Conservation (phyloP, 2,888 invertebrate species). For the Tinea pellionella region DNA sequence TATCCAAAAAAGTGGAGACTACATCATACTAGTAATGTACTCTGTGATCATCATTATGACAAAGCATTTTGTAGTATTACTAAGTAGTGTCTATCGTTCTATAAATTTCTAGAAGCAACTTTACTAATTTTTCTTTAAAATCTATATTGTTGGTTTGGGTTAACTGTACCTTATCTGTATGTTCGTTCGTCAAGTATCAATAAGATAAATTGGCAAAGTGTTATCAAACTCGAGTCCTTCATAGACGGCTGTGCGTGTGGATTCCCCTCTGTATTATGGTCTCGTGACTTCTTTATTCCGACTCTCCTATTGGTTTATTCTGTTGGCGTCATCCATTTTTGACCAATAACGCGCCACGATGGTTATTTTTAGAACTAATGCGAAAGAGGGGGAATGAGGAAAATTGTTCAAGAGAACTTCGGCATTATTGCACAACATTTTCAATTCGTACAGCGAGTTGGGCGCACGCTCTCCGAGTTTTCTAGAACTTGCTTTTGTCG, state of each 20-base stretch:
- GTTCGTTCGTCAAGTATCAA: too few relatives aligned
- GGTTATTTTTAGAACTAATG: constrained; percentile 56
- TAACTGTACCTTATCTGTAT: too few relatives aligned
- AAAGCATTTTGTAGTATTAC: neutral
- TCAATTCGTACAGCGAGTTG: constrained; percentile 28
- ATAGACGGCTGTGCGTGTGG: neutral
- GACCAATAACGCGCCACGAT: constrained; percentile 35
- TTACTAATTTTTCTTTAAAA: too few relatives aligned
- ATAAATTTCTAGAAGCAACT: too few relatives aligned
- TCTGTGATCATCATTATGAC: neutral
- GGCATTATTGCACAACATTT: constrained; percentile 56
- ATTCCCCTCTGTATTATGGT: neutral
- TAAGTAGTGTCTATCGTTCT: neutral
- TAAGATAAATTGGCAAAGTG: too few relatives aligned
- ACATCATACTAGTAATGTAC: neutral
- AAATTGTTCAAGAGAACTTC: constrained; percentile 34
- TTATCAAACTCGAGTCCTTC: too few relatives aligned
- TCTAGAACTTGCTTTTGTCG: constrained; percentile 1
- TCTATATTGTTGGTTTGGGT: too few relatives aligned
- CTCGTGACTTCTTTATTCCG: constrained; percentile 37
- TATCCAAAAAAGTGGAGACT: neutral
- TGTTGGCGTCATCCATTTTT: constrained; percentile 44
- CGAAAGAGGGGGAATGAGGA: constrained; percentile 48
- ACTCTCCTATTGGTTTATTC: constrained; percentile 34
- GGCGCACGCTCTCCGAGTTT: constrained; percentile 30